phyloP scores from a whole-genome alignment of 2,888 invertebrate genomes.

The Hirtodrosophila confusa region DNA sequence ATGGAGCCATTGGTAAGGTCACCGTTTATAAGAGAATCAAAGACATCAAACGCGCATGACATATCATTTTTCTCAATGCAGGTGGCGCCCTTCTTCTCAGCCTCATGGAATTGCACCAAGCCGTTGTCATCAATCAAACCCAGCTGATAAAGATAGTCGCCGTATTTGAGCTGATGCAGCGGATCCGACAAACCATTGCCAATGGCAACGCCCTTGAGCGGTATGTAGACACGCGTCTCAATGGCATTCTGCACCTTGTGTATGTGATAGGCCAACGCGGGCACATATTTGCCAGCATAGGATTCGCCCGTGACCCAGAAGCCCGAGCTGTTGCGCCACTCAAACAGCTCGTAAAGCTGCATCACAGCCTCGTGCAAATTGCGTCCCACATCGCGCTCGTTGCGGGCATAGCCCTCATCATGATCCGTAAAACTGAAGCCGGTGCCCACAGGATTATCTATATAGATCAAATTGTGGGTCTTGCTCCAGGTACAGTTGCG shows the following conservation, averaged over 20 bases:
- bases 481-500: constrained; percentile 92
- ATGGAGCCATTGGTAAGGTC: constrained; percentile 86
- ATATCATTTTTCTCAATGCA: constrained; percentile 88
- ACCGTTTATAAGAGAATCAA: constrained; percentile 89
- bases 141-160: constrained; percentile 91
- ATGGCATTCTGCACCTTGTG: constrained; percentile 85
- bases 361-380: constrained; percentile 90
- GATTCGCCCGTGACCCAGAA: constrained; percentile 96
- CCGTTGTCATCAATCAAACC: constrained; percentile 87
- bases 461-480: constrained; percentile 91
- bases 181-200: constrained; percentile 94
- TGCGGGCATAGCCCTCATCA: constrained; percentile 90
- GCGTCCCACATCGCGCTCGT: constrained; percentile 91
- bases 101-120: constrained; percentile 86
- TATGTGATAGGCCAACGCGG: constrained; percentile 88
- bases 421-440: constrained; percentile 95
- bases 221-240: constrained; percentile 77
- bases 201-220: constrained; percentile 85
- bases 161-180: constrained; percentile 90
- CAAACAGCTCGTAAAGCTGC: constrained; percentile 94
- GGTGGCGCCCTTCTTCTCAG: constrained; percentile 85
- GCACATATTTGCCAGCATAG: constrained; percentile 92
- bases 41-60: constrained; percentile 89
- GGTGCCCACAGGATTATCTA: constrained; percentile 97
- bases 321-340: constrained; percentile 89